Base-by-base conservation (phyloP, 2,797 vertebrate genomes). In the Monodelphis domestica region DNA sequence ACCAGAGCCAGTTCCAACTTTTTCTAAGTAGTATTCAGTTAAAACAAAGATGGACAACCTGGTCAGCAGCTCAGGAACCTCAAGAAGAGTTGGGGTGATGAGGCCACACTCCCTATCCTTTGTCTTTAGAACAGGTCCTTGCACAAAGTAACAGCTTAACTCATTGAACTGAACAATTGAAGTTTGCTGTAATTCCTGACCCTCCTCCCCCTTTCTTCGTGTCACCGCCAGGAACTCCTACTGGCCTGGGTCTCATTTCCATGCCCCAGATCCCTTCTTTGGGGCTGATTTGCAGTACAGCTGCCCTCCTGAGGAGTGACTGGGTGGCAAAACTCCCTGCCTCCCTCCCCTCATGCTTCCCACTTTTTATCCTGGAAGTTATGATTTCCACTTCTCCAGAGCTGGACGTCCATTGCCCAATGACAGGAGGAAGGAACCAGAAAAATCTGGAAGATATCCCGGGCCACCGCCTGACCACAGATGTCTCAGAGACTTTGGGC, bases 1-100 rank as follows among this genome's bases (percentile, higher is more conserved):
- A 95, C 59, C 70, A 14, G 89, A 56, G 52, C 56, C 6, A 45
- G 90, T 88, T 89, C 92, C 92, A 54, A 90, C 78, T 89, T 30
- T 4, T 88, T 89, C n/a, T 5, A 17, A 87, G 12, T 88, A 45
- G 88, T 90, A 38, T 90, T 29, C 91, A 87, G 24, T 95, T 95
- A 89, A 54, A 59, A 10, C 92, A 78, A 92, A 28, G n/a, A 24
- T 89, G 38, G 53, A 52, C 28, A 51, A 90, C 45, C 56, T 21
- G 92, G 54, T 26, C 51, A 38, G 11, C 51, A 88, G 21, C 45
- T 57, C n/a, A 89, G n/a, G 24, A 59, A 9, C 54, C 10, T 0
- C 15, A 59, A 54, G 45, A 51, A 38, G 33, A 91, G 89, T 87
- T 45, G 3, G 54, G 88, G 33, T 51, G 92, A 59, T 2, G 7